Evolutionary conservation across 2,113 vertebrate species (phyloP), one percentile per base, ranked within the genome.

Genomic region (Ancistrus triradiatus): DNA sequence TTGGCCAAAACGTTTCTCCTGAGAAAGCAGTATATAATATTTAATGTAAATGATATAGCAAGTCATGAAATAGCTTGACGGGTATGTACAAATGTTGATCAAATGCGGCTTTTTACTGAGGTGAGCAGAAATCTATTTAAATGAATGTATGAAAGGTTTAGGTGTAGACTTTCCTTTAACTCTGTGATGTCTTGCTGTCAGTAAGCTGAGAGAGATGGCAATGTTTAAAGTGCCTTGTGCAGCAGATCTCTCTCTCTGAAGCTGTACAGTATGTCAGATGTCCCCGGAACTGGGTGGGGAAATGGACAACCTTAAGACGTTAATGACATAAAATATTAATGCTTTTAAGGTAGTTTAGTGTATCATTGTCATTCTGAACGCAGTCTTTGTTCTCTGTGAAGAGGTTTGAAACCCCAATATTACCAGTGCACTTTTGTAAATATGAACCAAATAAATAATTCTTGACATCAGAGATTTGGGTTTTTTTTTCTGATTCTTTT

Each of bases 171-270:
- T 70, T 62, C 25, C 56, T 64, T 77, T 53, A 44, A 80, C 80
- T 69, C 46, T 73, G 55, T 47, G 53, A 79, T 79, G 76, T 78
- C 72, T 52, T 77, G 78, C 74, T 77, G 74, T 77, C 75, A 75
- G 25, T 53, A 65, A 60, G 73, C 73, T 79, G 76, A 76, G 61
- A 69, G 81, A 73, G 74, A 40, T 75, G 81, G 77, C 79, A 77
- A 80, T 80, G 74, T 82, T 60, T 71, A 66, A 87, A 90, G 88
- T 89, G 88, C 88, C 88, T 89, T 89, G 84, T 83, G 84, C 83
- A 83, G 63, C 43, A 33, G 58, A 60, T 73, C 69, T 84, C 77
- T 81, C 84, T 78, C 74, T 81, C 74, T 77, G 72, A 74, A 84
- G 79, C 64, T 79, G 78, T 77, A 81, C 75, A 73, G 79, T 77